Conservation (phyloP, 1,140 invertebrate species). For the Musca domestica region DNA sequence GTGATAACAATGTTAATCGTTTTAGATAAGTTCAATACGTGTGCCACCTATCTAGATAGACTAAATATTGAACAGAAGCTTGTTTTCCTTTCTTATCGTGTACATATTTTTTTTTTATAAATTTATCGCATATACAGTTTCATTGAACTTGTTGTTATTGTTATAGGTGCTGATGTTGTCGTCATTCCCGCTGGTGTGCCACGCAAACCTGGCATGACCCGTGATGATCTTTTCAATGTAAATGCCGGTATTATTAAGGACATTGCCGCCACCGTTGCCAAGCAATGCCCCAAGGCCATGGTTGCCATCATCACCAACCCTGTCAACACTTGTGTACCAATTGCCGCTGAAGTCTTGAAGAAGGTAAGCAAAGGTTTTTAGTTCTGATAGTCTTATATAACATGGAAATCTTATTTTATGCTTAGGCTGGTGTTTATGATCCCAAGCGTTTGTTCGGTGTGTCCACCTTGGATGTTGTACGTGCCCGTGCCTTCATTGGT, state of each 20-base stretch:
- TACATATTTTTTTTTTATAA: background rate
- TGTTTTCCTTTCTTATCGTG: too few relatives aligned
- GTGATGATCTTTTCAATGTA: slow-evolving; percentile 97
- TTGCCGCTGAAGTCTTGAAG: slow-evolving; percentile 92
- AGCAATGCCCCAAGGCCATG: slow-evolving; percentile 88
- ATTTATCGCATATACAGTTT: too few relatives aligned
- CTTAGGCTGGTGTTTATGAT: slow-evolving; percentile 66
- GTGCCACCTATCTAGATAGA: background rate
- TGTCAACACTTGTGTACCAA: slow-evolving; percentile 97
- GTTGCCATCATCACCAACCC: slow-evolving; percentile 97
- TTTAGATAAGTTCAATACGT: background rate
- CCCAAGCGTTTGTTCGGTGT: slow-evolving; percentile 92
- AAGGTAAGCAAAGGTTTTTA: slow-evolving; percentile 58
- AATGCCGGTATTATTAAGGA: slow-evolving; percentile 97
- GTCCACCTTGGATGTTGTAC: slow-evolving; percentile 95
- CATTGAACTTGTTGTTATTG: background rate
- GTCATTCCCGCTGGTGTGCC: slow-evolving; percentile 98
- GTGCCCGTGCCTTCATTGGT: slow-evolving; percentile 92
- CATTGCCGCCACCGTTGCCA: slow-evolving; percentile 74
- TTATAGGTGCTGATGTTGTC: slow-evolving; percentile 75
- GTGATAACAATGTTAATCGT: too few relatives aligned
- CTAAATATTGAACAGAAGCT: too few relatives aligned
- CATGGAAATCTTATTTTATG: background rate
- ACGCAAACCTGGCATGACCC: slow-evolving; percentile 92
- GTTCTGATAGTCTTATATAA: background rate